These are phyloP conservation scores for Caenorhabditis macrosperma DNA, from an alignment of 2,888 invertebrate species.

Conservation along the genomic window DNA sequence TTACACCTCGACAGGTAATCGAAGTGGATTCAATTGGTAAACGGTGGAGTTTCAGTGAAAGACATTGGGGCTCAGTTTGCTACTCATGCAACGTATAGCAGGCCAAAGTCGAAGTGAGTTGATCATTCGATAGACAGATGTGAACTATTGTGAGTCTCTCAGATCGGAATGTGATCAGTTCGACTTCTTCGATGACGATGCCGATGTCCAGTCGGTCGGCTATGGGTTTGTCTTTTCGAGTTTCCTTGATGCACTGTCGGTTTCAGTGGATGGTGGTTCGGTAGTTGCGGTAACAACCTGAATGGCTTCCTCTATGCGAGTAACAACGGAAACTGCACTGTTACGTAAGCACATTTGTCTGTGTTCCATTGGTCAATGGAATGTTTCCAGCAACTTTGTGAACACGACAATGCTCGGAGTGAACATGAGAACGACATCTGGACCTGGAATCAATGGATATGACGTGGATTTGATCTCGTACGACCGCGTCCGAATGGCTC, in stretches of 20 bases:
- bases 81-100: not conserved
- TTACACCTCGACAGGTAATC: constrained; percentile 13
- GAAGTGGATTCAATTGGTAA: not conserved
- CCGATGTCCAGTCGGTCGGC: not conserved
- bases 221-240: constrained; percentile 12
- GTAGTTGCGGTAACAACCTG: constrained; percentile 66
- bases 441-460: constrained; percentile 17
- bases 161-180: constrained; percentile 46
- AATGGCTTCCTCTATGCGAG: constrained; percentile 54
- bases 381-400: constrained; percentile 16
- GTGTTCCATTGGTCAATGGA: not conserved
- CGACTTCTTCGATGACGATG: constrained; percentile 29
- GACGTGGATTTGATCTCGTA: constrained; percentile 53
- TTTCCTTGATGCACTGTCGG: not conserved
- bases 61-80: constrained; percentile 26
- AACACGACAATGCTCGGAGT: constrained; percentile 27
- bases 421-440: constrained; percentile 46
- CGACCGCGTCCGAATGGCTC: constrained; percentile 60
- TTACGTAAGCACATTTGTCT: not conserved
- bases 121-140: not conserved
- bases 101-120: constrained; percentile 26
- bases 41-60: constrained; percentile 1
- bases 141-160: too few relatives aligned
- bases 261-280: constrained; percentile 71
- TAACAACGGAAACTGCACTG: not conserved